phyloP scores from a whole-genome alignment of 2,888 invertebrate genomes.

The Tetranychus truncatus region DNA sequence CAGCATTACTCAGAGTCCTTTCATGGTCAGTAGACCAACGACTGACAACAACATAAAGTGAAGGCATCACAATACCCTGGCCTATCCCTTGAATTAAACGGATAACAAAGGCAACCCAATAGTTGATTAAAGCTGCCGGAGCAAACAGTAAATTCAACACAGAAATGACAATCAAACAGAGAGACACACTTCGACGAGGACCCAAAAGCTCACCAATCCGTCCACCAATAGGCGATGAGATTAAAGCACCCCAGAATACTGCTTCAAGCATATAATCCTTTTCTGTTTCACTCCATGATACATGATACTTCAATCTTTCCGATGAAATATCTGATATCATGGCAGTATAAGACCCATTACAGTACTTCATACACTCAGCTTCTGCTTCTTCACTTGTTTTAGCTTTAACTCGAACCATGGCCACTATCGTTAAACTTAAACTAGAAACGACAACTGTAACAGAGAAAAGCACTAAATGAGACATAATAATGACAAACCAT shows the following conservation, averaged over 20 bases:
- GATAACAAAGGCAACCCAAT: neutral
- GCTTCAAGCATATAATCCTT: neutral
- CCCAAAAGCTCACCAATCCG: neutral
- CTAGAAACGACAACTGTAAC: neutral
- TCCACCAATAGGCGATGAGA: neutral
- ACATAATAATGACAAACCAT: neutral
- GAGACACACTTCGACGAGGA: neutral
- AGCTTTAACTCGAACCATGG: neutral
- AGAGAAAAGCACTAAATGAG: neutral
- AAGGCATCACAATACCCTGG: neutral
- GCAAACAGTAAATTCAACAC: neutral
- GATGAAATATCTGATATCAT: neutral
- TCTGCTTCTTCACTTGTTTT: neutral
- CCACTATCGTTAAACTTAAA: neutral
- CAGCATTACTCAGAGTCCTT: neutral
- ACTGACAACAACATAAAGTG: neutral
- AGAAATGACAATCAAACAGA: neutral
- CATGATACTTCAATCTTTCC: neutral
- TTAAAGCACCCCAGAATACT: neutral
- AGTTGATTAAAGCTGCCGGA: neutral
- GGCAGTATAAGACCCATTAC: neutral
- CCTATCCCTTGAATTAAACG: neutral
- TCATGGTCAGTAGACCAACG: neutral
- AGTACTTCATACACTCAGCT: neutral
- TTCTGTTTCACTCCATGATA: neutral